Evolutionary conservation across 2,113 vertebrate species (phyloP), one percentile per base, ranked within the genome.

Genomic region (Siniperca knerii): DNA sequence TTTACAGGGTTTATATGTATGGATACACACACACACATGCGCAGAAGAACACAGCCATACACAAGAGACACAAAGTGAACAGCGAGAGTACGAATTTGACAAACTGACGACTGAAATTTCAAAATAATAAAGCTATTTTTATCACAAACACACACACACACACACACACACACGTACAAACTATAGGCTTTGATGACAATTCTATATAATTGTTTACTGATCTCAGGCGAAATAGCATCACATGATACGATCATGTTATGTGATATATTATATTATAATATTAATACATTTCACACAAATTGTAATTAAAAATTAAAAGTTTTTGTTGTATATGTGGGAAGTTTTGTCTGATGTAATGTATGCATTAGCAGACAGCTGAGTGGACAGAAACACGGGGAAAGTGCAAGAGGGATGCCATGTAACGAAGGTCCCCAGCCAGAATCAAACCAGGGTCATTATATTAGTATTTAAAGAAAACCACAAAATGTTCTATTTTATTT

Each of bases 1-100:
- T 81, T 80, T 52, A 67, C 37, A 21, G 2, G 42, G 67, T 69
- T 90, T 72, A 61, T 23, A 21, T 55, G 66, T 18, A 60, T 5
- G 42, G 10, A 5, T 42, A 15, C 54, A 67, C 50, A 25, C 1
- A 4, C 1, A 5, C 62, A 18, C 72, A 65, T 4, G 37, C 37
- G 21, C 52, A 29, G 18, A 6, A 5, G 42, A 80, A 73, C 44
- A 33, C 58, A 40, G 13, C 6, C 54, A 48, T 6, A 58, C 8
- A 67, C 21, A 40, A 44, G 20, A 33, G 62, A 44, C 15, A 23
- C 13, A 65, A 25, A 42, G 6, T 70, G 8, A 69, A 20, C 21
- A 7, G 6, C 6, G 48, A 6, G 2, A 72, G 55, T 1, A 23
- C 2, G 8, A 33, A 44, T 55, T 16, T n/a, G 4, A 40, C 18